phyloP scores from a whole-genome alignment of 2,113 vertebrate genomes.

The Cathartes aura region DNA sequence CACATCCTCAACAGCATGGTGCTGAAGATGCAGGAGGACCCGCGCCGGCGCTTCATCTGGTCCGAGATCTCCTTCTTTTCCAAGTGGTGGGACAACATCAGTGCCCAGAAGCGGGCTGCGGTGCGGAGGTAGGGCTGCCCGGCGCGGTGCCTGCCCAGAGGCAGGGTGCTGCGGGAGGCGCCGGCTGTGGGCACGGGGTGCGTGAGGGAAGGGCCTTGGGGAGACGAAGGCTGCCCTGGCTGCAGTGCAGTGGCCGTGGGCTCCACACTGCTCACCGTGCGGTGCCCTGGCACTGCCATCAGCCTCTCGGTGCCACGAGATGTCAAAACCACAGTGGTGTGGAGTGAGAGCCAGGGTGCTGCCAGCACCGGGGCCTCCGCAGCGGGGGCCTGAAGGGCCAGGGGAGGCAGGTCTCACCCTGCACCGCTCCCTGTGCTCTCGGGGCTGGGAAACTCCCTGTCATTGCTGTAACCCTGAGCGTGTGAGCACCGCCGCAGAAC shows the following conservation, averaged over 20 bases:
- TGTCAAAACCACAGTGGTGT: neutral
- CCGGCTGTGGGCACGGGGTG: neutral
- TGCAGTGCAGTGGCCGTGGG: neutral
- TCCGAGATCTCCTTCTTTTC: constrained; percentile 95
- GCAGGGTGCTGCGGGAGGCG: fast-evolving
- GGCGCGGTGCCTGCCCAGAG: fast-evolving
- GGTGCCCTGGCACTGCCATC: neutral
- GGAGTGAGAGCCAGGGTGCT: neutral
- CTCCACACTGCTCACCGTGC: too few relatives aligned
- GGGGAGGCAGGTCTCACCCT: neutral
- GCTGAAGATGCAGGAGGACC: constrained; percentile 92
- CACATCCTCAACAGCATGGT: constrained; percentile 98
- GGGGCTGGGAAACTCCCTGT: neutral
- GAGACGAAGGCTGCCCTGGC: neutral
- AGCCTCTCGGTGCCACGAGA: neutral
- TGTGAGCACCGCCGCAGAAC: fast-evolving
- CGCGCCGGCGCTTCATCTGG: constrained; percentile 95
- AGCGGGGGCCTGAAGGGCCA: neutral
- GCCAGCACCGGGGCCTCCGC: neutral
- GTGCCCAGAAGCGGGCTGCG: constrained; percentile 85
- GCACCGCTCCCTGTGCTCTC: fast-evolving
- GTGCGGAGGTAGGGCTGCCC: constrained; percentile 81
- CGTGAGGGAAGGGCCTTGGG: neutral
- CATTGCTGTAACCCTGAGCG: fast-evolving
- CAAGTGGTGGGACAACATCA: constrained; percentile 97